Base-by-base conservation (phyloP, 1,140 invertebrate species). In the Caerostris darwini region DNA sequence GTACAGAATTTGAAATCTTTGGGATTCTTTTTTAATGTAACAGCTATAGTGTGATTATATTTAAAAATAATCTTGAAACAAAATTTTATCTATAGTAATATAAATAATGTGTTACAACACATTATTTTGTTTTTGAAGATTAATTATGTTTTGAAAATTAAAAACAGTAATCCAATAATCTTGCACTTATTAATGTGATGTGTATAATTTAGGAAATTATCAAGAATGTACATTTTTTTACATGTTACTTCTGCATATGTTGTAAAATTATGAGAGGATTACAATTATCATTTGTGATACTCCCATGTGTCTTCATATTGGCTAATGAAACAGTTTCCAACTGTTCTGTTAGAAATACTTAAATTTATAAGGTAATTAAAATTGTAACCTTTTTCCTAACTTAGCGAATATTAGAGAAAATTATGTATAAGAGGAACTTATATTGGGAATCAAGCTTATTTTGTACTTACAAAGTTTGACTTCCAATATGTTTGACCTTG, bases 371-470 rank as follows among this genome's bases (percentile, higher is more conserved):
- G 3, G 7, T 71, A 71, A 50, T 10, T 5, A 10, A 34, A 71
- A 50, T 19, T 34, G 12, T 71, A 50, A 53, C 19, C 50, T 10
- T 50, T 71, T 71, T 34, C 34, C 34, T n/a, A 71, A 50, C 69
- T 71, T 71, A 71, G 19, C 19, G 19, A 8, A 71, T 71, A 8
- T 71, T 71, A 71, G 69, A 71, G 19, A 71, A 71, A 71, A 71
- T 71, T 71, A 71, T 34, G 19, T 71, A 10, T 8, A 34, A 10
- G 19, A 50, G 69, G 7, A 71, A 71, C 69, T 71, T 8, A 34
- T 71, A 71, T 71, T 71, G 34, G 34, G 8, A 12, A 71, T 12
- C 34, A 71, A 71, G 34, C 69, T 71, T 71, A 71, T 64, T 64
- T 34, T 34, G 34, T 34, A 34, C 14, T 5, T 34, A 71, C 19